Conservation (phyloP, 2,888 invertebrate species). For the Nemotelus pantherinus region DNA sequence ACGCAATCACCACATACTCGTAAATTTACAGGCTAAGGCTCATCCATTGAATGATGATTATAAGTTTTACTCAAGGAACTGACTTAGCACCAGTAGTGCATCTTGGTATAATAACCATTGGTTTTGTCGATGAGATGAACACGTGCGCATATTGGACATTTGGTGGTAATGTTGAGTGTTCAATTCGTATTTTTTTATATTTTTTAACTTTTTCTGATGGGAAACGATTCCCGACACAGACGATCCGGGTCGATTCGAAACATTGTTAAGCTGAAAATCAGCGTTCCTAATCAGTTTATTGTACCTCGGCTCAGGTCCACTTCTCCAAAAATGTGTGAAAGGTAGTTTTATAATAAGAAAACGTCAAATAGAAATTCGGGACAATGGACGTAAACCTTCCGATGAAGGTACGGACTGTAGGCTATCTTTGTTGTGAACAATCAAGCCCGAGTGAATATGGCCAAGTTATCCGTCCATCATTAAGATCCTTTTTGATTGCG, state of each 20-base stretch:
- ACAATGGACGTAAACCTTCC: too few species aligned
- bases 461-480: too few species aligned
- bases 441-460: too few species aligned
- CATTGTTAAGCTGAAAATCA: conserved; percentile 29
- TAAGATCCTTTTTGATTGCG: too few species aligned
- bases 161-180: background rate
- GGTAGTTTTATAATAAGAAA: too few species aligned
- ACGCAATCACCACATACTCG: conserved; percentile 33
- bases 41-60: conserved; percentile 16
- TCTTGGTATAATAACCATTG: too few species aligned
- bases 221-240: background rate
- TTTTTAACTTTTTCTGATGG: background rate
- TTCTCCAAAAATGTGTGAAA: background rate
- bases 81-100: too few species aligned
- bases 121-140: background rate
- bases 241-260: background rate
- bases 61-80: background rate
- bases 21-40: conserved; percentile 18
- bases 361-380: too few species aligned
- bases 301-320: background rate
- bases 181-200: background rate
- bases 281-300: conserved; percentile 43
- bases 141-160: conserved; percentile 20
- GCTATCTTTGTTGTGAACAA: too few species aligned
- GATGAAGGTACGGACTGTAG: too few species aligned